A percentile compares a stretch with the other conserved stretches of the same genome.
These are phyloP conservation scores for Acanthiza pusilla DNA, from an alignment of 2,797 vertebrate genomes.

Conservation along the genomic window DNA sequence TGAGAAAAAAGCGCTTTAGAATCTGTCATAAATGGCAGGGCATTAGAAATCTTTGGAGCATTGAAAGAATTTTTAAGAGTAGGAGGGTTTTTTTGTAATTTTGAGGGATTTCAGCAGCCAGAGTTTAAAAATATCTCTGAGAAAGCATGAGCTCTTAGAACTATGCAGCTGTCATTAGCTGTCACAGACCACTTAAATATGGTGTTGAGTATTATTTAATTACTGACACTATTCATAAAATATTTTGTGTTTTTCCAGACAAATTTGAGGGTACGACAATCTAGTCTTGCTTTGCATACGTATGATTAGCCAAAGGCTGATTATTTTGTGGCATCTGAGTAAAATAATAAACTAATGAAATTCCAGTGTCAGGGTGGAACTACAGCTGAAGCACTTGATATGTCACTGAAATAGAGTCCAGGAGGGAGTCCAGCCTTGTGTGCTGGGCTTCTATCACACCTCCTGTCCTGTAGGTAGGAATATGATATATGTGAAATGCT, in stretches of 20 bases:
- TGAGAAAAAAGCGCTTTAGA: neutral
- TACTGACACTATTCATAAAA: neutral
- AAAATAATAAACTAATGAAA: neutral
- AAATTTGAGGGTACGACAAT: neutral
- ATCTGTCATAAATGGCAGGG: neutral
- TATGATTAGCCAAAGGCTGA: neutral
- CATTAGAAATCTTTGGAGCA: neutral
- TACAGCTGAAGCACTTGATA: neutral
- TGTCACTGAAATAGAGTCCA: neutral
- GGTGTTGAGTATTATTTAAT: neutral
- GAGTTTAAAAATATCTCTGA: neutral
- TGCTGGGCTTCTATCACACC: neutral
- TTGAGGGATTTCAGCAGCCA: neutral
- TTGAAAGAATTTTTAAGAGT: neutral
- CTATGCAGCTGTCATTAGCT: neutral
- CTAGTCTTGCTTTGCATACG: neutral
- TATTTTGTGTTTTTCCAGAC: neutral
- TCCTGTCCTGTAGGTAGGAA: neutral
- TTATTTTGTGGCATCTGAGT: neutral
- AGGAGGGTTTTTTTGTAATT: neutral
- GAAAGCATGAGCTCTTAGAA: neutral
- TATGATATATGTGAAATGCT: neutral
- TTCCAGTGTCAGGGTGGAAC: neutral
- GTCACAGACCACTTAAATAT: neutral
- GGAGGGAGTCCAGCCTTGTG: neutral